A percentile compares a stretch with the other conserved stretches of the same genome.
phyloP scores from a whole-genome alignment of 2,113 vertebrate species.

The Tragelaphus buxtoni region DNA sequence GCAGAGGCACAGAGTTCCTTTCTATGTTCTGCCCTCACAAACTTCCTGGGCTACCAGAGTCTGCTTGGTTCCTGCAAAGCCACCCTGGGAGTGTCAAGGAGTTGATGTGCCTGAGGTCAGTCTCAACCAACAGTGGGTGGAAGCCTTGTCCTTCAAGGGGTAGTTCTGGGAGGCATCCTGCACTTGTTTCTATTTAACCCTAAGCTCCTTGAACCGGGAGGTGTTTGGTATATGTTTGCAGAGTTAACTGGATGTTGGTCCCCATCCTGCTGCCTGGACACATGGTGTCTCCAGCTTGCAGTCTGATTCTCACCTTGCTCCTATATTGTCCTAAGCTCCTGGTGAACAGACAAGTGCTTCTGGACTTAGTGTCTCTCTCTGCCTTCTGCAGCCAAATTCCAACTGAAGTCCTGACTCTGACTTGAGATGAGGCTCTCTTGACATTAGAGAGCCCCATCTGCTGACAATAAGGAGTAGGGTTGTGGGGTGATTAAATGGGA shows the following conservation, averaged over 20 bases:
- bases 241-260: neutral
- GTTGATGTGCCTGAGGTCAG: neutral
- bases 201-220: neutral
- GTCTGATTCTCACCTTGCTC: neutral
- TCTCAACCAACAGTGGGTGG: neutral
- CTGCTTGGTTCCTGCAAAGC: neutral
- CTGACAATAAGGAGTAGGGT: neutral
- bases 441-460: neutral
- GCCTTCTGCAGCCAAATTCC: neutral
- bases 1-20: neutral
- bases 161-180: neutral
- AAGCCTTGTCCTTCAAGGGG: neutral
- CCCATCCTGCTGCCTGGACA: neutral
- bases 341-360: neutral
- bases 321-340: neutral
- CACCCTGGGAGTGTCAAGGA: neutral
- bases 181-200: neutral
- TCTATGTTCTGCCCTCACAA: neutral
- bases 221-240: neutral
- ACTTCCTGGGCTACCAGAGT: neutral
- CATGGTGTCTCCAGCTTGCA: neutral
- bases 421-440: neutral
- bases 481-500: neutral
- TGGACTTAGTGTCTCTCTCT: neutral
- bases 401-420: neutral